Base-by-base conservation (phyloP, 2,113 vertebrate genomes). In the Malurus alboscapulatus region DNA sequence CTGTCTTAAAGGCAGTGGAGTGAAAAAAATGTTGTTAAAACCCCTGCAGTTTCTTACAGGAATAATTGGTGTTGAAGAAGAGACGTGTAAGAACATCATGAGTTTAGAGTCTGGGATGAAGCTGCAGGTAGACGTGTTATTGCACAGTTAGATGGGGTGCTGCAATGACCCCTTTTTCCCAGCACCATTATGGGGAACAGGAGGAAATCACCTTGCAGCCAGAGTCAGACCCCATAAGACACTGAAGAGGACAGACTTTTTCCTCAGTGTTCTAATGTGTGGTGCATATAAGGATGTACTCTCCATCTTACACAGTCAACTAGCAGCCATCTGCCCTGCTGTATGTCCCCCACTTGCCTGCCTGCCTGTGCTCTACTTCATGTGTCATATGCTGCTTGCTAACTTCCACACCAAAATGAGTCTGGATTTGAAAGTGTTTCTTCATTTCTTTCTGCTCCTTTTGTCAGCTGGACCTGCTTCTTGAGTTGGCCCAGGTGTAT, bases 11-110 rank as follows among this genome's bases (percentile, higher is more conserved):
- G 53, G 57, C 17, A 10, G 63, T 47, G 50, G 45, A 78, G 80
- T 87, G 81, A 79, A 84, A 95, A 91, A 91, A 79, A 27, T 18
- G 48, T 61, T 5, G 1, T 75, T 91, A 78, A 80, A 92, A 48
- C 8, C 5, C 2, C 36, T 68, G 45, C 19, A 65, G 84, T 89
- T 92, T 94, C 68, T 71, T 61, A 61, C 77, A 89, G 50, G 27
- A 89, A 62, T 77, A 92, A 84, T n/a, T 84, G 47, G 44, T 71
- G 29, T 38, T 82, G 53, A 65, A 68, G 34, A 87, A 91, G 74
- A 72, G 75, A 72, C 57, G 82, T 87, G 34, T 48, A 55, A 67
- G 42, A 76, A 40, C 27, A 59, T 27, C 6, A 8, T 0, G 6
- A 80, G 26, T 47, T 83, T 27, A 79, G 40, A 69, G 45, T 8